Base-by-base conservation (phyloP, 2,888 invertebrate species). In the Spisula solida region DNA sequence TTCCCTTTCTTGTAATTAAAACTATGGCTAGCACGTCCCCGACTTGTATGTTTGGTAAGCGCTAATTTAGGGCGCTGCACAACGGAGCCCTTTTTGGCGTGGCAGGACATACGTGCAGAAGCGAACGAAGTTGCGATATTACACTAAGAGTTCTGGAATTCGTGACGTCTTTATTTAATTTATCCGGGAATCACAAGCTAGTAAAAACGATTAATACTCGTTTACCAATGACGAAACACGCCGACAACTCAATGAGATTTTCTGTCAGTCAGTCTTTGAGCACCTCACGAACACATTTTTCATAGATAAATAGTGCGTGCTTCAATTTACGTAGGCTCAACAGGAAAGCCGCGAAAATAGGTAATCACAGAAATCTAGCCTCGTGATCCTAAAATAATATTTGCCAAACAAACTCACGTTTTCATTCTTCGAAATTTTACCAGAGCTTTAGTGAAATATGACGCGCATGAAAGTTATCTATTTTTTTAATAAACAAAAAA, bases 121-220 rank as follows among this genome's bases (percentile, higher is more conserved):
- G 20, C 14, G 56, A 56, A 56, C 20, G 56, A 56, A 1, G 20
- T 20, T 14, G 56, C 20, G 56, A 20, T n/a, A 56, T 56, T 16
- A 56, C 20, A 56, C 56, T 2, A 41, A 41, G 2, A 41, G 41
- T 2, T 41, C 60, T 0, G 6, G 25, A 4, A 66, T 12, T n/a
- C 25, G 25, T 75, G 75, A 75, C 75, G 75, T 75, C 75, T 34
- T 75, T 75, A 1, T 18, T 12, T 16, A 25, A 75, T 75, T 75
- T 75, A 18, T 75, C 75, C 0, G n/a, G 75, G 16, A 75, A 75
- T 5, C 75, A 75, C 6, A 8, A 8, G 75, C 29, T 14, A 31
- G 75, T 34, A 75, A 75, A 75, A 75, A 75, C 75, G 29, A 31
- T 75, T 34, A 75, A 75, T 75, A 31, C 6, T 75, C 34, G 25